Evolutionary conservation across 2,797 vertebrate genomes (phyloP).

Genomic region (Sphaeramia orbicularis): DNA sequence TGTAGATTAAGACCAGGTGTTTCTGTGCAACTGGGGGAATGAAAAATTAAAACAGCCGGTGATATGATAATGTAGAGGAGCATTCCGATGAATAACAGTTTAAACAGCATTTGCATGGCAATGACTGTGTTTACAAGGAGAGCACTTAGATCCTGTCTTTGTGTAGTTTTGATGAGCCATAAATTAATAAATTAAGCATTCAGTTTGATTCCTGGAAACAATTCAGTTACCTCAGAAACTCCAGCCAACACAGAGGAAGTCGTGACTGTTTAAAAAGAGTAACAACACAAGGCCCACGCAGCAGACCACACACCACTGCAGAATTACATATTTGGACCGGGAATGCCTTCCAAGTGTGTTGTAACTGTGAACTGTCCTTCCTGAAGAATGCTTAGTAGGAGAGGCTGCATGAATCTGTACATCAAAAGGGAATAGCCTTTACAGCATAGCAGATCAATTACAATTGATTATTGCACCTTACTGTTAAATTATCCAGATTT

Average conservation of each 20-base stretch:
- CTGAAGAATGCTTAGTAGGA: conserved; percentile 25
- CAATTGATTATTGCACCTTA: too few relatives aligned
- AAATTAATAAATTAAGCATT: conserved; percentile 20
- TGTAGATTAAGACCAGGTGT: conserved; percentile 34
- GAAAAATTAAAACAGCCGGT: conserved; percentile 37
- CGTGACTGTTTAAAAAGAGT: conserved; percentile 66
- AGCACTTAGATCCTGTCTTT: conserved; percentile 12
- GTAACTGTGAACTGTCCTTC: conserved; percentile 41
- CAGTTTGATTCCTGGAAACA: conserved; percentile 12
- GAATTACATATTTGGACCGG: conserved; percentile 44
- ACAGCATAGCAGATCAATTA: conserved; percentile 9
- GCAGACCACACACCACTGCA: conserved; percentile 61
- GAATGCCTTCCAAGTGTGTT: conserved; percentile 55
- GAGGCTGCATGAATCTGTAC: conserved; percentile 48
- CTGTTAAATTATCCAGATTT: too few relatives aligned
- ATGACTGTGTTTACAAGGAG: conserved; percentile 1
- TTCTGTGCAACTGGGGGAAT: conserved; percentile 37
- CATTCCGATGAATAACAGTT: conserved; percentile 33
- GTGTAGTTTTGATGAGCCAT: conserved; percentile 23
- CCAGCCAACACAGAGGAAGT: conserved; percentile 39
- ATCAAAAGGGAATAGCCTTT: conserved; percentile 14
- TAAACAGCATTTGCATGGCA: conserved; percentile 8
- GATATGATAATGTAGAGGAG: conserved; percentile 18
- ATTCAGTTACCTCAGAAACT: conserved; percentile 39
- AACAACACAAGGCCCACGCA: conserved; percentile 57